A percentile compares a stretch with the other conserved stretches of the same genome.
These are phyloP conservation scores for Aethes cnicana DNA, from an alignment of 2,888 invertebrate species.

Conservation along the genomic window DNA sequence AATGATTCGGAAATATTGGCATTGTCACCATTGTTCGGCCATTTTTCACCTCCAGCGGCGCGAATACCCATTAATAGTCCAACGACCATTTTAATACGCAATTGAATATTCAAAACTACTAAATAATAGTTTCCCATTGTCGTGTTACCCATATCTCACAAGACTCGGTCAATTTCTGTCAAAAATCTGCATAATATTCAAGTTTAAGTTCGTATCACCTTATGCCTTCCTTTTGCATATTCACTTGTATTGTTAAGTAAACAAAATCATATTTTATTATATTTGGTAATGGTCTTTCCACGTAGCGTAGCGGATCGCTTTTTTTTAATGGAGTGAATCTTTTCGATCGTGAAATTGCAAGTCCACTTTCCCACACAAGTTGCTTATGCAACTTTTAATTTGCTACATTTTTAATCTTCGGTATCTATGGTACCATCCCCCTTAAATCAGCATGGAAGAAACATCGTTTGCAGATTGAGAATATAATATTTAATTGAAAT, in stretches of 20 bases:
- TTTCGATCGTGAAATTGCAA: too few species aligned
- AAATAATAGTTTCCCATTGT: constrained; percentile 10
- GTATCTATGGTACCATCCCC: too few species aligned
- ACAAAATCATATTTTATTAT: constrained; percentile 8
- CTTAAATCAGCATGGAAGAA: too few species aligned
- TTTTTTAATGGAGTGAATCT: too few species aligned
- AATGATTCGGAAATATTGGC: constrained; percentile 61
- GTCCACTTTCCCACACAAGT: too few species aligned
- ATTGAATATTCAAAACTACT: constrained; percentile 41
- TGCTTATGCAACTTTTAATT: too few species aligned
- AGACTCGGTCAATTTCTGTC: constrained; percentile 14
- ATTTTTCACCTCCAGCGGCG: constrained; percentile 40
- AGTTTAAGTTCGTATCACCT: constrained; percentile 7
- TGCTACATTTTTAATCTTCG: too few species aligned
- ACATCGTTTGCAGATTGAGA: too few species aligned
- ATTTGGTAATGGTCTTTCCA: constrained; percentile 10
- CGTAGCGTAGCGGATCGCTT: too few species aligned
- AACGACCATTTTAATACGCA: constrained; percentile 17
- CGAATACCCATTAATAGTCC: constrained; percentile 15
- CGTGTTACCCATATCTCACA: constrained; percentile 13
- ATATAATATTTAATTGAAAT: too few species aligned
- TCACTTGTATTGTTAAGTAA: constrained; percentile 11
- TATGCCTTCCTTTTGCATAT: constrained; percentile 13
- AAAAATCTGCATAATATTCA: constrained; percentile 19
- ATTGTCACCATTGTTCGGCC: constrained; percentile 51